Evolutionary conservation across 1,140 invertebrate species (phyloP), one percentile per base, ranked within the genome.

Genomic region (Leptoteleia sp.): DNA sequence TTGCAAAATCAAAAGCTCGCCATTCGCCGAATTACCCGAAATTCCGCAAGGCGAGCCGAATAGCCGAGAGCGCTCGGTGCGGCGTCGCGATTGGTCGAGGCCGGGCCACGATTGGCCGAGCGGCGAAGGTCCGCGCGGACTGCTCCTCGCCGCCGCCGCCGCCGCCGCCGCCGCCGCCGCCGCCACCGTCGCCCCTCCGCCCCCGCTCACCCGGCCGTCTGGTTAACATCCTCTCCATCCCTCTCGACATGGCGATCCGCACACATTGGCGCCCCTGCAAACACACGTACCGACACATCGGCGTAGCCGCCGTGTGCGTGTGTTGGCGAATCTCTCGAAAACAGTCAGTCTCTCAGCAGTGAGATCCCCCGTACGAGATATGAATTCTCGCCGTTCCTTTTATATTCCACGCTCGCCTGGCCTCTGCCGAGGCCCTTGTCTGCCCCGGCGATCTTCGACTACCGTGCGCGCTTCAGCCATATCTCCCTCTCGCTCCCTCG

Each of bases 331-430:
- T 62, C 81, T 76, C 82, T 82, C 82, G 87, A 88, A 88, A 87
- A 88, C 83, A 87, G 85, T 89, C 86, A 87, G 85, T 88, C 86
- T 88, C 87, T 89, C 87, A 87, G 82, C 87, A 82, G 84, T 85
- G 80, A 89, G 88, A 89, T 89, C 85, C 82, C 84, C 83, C 80
- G 85, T 83, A 86, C 86, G 85, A 89, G 87, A 89, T 89, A 89
- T 87, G 86, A 76, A 76, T 80, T 68, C 62, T 54, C 71, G 2
- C 16, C 8, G 57, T 80, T 87, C 84, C 86, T 89, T 89, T 87
- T 89, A 88, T 89, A 89, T 89, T 88, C 85, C 84, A 87, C 87
- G 87, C 85, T 87, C 83, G 85, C 84, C 22, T 25, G 22, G n/a
- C n/a, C n/a, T 6, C 87, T 85, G 86, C 82, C 86, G 85, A 83